These are phyloP conservation scores for Abramis brama DNA, from an alignment of 2,113 vertebrate species.

Conservation along the genomic window DNA sequence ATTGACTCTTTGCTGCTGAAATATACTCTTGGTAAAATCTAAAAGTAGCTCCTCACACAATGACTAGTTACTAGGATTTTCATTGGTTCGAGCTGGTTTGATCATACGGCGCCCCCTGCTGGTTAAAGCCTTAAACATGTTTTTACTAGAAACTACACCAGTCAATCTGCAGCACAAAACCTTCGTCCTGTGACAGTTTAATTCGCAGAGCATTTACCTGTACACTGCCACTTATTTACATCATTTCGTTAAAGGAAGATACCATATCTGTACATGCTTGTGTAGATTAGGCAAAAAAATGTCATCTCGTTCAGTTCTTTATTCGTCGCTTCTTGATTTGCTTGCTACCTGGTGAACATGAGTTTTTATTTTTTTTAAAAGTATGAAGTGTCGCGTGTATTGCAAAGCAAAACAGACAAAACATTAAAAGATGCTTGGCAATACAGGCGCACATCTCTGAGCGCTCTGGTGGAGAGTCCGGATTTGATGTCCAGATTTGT, in stretches of 20 bases:
- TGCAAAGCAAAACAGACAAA: conserved; percentile 21
- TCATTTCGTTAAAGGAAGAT: neutral
- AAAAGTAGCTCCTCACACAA: neutral
- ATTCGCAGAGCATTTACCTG: neutral
- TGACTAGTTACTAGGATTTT: too few species aligned
- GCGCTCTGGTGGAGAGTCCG: conserved; percentile 54
- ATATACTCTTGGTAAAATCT: neutral
- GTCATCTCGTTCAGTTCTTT: conserved; percentile 39
- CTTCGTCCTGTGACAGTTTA: conserved; percentile 4
- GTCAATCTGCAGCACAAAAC: neutral
- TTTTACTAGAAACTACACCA: neutral
- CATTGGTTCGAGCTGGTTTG: too few species aligned
- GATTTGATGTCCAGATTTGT: conserved; percentile 28
- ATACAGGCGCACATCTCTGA: conserved; percentile 43
- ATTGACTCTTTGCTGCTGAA: neutral
- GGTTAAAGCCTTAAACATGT: neutral
- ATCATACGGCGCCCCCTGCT: neutral
- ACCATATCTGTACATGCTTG: conserved; percentile 6
- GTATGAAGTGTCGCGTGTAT: conserved; percentile 28
- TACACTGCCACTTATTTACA: conserved; percentile 9
- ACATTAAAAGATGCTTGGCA: neutral
- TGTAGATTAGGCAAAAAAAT: neutral
- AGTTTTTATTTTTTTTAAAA: neutral
- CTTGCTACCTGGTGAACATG: neutral
- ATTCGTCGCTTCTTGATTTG: too few species aligned